Evolutionary conservation across 2,113 vertebrate species (phyloP), one percentile per base, ranked within the genome.

Genomic region (Pterocles orientalis): DNA sequence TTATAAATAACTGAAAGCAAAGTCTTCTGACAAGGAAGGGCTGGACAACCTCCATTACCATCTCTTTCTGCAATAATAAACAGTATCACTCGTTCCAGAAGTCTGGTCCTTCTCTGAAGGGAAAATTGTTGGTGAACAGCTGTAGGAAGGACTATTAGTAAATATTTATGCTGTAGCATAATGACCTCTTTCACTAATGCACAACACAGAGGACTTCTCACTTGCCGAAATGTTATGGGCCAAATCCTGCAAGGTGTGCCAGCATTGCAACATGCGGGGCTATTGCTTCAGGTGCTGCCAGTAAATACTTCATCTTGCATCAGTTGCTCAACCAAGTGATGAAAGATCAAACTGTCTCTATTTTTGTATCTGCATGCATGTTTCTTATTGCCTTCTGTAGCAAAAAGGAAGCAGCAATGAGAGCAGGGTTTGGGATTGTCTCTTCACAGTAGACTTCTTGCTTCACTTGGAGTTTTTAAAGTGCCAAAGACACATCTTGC

Each of bases 101-200:
- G 70, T 58, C 77, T 90, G 76, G 47, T 70, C 57, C 21, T 88
- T 94, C 72, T 86, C 92, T 83, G 82, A 94, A 93, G 43, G 85
- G 79, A 85, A 92, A 90, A 83, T 69, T 60, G 43, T 88, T 86
- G 62, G 50, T 57, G 65, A 95, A 72, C 72, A 94, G 65, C 86
- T 92, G 91, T 89, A 94, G 82, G 91, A 94, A 89, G 31, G 88
- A 50, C 86, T 92, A 33, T 69, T 82, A 86, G 82, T 93, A 95
- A 96, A 94, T 95, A 96, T 96, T 95, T 95, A 85, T 86, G 73
- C 83, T 89, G 61, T 54, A 86, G 87, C 65, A 89, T 76, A 97
- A 86, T 58, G 73, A 69, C 28, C 28, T 91, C 95, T 94, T 96
- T 96, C 83, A 91, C 16, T 80, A 64, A 53, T 25, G 19, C 62